Base-by-base conservation (phyloP, 2,888 invertebrate genomes). In the Nezara viridula region DNA sequence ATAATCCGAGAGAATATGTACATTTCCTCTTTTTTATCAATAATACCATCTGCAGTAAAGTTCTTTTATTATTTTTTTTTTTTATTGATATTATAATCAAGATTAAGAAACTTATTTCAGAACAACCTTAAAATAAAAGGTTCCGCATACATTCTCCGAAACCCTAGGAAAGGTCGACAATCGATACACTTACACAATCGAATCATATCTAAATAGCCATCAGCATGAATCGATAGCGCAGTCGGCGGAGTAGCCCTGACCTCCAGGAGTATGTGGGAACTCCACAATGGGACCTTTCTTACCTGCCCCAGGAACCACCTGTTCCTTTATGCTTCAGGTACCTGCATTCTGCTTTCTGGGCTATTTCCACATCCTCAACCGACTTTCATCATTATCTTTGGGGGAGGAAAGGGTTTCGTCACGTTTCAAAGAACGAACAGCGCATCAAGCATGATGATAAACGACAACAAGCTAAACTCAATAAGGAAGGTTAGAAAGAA, bases 201-300 rank as follows among this genome's bases (percentile, higher is more conserved):
- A 73, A 73, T 73, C 37, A 0, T 73, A 73, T 73, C 32, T 66
- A 27, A 16, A 66, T 66, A 66, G 27, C 27, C 60, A 27, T 60
- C 27, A 12, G 60, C 14, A 14, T 3, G 27, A 60, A 60, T 60
- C 60, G 60, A 60, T 60, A 60, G 60, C 27, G 60, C 27, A 60
- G n/a, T 6, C 66, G 21, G 21, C 19, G 14, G 60, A 60, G 27
- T 16, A 60, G 27, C 66, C 66, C 66, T 73, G 66, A 73, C 66
- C 66, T 73, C 66, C 66, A 19, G 27, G 66, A 21, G 4, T 9
- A 81, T 47, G 81, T 81, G 44, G 44, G 81, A 81, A 81, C 81
- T 81, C n/a, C 40, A 81, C 81, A 81, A 81, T 81, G 81, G 81
- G 44, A 81, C 81, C 81, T 81, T 47, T 47, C 81, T 81, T 81